Evolutionary conservation across 2,797 vertebrate species (phyloP).

Genomic region (Oreochromis mossambicus): DNA sequence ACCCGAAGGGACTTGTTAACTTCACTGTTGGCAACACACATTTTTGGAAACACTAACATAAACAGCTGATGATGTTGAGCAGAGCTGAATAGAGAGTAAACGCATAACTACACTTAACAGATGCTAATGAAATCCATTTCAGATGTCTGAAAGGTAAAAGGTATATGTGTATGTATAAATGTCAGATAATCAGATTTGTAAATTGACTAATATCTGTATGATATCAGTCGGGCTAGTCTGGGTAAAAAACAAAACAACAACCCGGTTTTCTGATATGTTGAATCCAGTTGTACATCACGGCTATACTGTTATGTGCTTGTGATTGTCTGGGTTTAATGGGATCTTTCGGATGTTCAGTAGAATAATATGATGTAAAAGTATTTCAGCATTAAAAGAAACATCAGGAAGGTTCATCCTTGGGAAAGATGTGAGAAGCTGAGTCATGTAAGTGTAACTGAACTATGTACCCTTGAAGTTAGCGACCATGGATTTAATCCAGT

Average conservation of each 20-base stretch:
- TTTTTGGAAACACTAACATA: neutral
- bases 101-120: rapidly evolving
- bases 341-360: neutral
- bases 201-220: neutral
- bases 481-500: neutral
- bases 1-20: neutral
- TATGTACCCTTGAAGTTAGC: neutral
- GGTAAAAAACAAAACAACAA: neutral
- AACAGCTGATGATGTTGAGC: neutral
- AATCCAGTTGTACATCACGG: neutral
- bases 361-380: neutral
- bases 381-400: neutral
- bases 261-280: neutral
- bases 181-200: neutral
- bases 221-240: neutral
- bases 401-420: neutral
- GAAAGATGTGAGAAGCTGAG: neutral
- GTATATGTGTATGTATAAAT: neutral
- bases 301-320: neutral
- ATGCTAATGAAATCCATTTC: neutral
- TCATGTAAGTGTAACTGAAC: neutral
- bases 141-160: neutral
- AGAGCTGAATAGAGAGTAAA: neutral
- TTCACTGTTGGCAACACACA: neutral
- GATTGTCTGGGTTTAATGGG: neutral